phyloP scores from a whole-genome alignment of 2,797 vertebrate genomes.

The Eleutherodactylus coqui region DNA sequence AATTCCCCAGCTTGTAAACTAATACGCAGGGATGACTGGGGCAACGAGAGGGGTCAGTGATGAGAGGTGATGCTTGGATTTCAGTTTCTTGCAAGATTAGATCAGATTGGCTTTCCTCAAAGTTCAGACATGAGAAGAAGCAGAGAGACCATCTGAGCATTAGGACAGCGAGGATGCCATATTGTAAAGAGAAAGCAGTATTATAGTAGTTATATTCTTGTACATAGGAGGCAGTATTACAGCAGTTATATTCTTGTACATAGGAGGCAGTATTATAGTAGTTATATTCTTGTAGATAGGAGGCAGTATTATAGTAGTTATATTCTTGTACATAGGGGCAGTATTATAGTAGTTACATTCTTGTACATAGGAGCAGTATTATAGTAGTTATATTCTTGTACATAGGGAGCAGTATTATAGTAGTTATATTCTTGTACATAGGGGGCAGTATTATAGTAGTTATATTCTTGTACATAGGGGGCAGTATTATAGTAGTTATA shows the following conservation, averaged over 20 bases:
- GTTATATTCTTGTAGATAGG: neutral
- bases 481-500: neutral
- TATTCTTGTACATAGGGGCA: neutral
- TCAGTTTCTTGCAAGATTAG: neutral
- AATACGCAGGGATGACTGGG: neutral
- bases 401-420: neutral
- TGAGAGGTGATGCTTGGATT: neutral
- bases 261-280: slow-evolving; percentile 6
- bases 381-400: slow-evolving; percentile 12
- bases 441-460: slow-evolving; percentile 5
- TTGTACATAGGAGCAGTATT: slow-evolving; percentile 1
- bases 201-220: neutral
- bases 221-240: neutral
- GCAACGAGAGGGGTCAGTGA: neutral
- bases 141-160: neutral
- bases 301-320: neutral
- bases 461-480: slow-evolving; percentile 5
- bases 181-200: neutral
- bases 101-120: neutral
- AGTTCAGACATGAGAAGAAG: neutral
- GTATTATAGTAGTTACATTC: neutral
- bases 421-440: slow-evolving; percentile 15
- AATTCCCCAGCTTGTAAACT: neutral
- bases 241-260: neutral
- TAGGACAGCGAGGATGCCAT: too few relatives aligned